Evolutionary conservation across 1,140 invertebrate species (phyloP).

Genomic region (Andricus grossulariae): DNA sequence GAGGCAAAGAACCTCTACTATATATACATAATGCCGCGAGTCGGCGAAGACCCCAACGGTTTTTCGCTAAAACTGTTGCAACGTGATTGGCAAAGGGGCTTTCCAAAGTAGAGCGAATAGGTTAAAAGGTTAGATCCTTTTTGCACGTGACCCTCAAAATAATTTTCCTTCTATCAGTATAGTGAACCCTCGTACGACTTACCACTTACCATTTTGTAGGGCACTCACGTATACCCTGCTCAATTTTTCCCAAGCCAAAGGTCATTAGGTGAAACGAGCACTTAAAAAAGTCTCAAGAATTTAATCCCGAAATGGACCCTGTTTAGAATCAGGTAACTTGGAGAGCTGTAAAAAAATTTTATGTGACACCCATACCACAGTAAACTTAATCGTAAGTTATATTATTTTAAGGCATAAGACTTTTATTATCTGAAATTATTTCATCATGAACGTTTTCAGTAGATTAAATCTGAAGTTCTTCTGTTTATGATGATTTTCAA

Average conservation of each 20-base stretch:
- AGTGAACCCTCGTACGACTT: not conserved
- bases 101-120: slow-evolving; percentile 12
- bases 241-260: slow-evolving; percentile 5
- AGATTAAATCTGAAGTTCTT: too few species aligned
- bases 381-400: too few species aligned
- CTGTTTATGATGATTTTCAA: too few species aligned
- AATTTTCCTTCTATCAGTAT: not conserved
- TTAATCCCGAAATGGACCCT: slow-evolving; percentile 18
- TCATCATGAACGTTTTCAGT: too few species aligned
- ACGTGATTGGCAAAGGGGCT: slow-evolving; percentile 15
- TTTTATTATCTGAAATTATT: too few species aligned
- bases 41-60: not conserved
- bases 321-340: not conserved
- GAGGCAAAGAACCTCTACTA: not conserved
- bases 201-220: not conserved
- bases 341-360: not conserved
- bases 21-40: slow-evolving; percentile 19
- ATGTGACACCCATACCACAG: too few species aligned
- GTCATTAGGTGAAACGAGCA: slow-evolving; percentile 21
- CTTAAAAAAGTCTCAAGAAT: not conserved
- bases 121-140: slow-evolving; percentile 9
- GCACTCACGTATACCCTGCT: not conserved
- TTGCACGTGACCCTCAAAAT: slow-evolving; percentile 1
- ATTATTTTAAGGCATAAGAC: too few species aligned
- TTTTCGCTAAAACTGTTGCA: slow-evolving; percentile 7